Evolutionary conservation across 1,140 invertebrate genomes (phyloP).

Genomic region (Samia ricini): DNA sequence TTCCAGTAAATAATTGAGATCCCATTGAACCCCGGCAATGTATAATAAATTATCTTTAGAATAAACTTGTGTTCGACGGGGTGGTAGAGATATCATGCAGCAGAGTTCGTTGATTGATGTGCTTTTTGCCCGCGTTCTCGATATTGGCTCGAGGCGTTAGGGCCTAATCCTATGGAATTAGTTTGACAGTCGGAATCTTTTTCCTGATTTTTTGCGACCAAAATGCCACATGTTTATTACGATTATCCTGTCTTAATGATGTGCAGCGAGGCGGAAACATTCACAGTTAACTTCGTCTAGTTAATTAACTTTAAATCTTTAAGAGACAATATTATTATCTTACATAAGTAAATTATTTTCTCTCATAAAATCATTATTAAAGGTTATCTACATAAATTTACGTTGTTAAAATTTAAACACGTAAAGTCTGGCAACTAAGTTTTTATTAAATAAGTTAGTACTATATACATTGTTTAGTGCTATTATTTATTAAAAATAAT

Average conservation of each 20-base stretch:
- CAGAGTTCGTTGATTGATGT: constrained; percentile 54
- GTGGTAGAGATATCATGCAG: background rate
- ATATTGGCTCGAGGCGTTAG: constrained; percentile 13
- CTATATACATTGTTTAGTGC: too few relatives aligned
- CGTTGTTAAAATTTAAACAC: too few relatives aligned
- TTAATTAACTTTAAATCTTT: constrained; percentile 19
- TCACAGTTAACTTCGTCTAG: constrained; percentile 19
- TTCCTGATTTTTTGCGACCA: constrained; percentile 58
- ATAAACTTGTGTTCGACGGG: background rate
- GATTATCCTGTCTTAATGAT: constrained; percentile 55
- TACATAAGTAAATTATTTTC: background rate
- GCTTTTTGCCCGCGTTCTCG: constrained; percentile 65
- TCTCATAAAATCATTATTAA: background rate
- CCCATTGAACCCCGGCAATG: background rate
- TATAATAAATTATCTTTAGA: background rate
- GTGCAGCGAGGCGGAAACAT: constrained; percentile 55
- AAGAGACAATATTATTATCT: background rate
- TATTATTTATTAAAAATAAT: too few relatives aligned
- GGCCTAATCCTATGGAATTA: constrained; percentile 63
- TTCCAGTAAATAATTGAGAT: constrained; percentile 1
- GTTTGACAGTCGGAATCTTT: constrained; percentile 66
- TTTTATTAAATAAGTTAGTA: too few relatives aligned
- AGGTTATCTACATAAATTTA: too few relatives aligned
- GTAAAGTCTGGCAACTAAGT: too few relatives aligned
- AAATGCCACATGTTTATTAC: constrained; percentile 61